Evolutionary conservation across 2,797 vertebrate genomes (phyloP), one percentile per base, ranked within the genome.

Genomic region (Enteromius treurensis): DNA sequence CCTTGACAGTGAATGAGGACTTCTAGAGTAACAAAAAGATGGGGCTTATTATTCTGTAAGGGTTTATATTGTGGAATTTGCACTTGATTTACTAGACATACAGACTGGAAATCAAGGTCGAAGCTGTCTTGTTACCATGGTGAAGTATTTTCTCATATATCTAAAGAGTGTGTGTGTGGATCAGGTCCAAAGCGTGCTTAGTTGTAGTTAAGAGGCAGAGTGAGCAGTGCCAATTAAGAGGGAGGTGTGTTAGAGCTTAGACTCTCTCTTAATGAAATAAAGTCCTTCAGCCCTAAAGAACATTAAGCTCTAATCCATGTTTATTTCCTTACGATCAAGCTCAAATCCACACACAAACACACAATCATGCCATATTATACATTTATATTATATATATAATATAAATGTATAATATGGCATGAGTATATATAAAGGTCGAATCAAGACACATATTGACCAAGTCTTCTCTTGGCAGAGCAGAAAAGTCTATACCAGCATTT

Each of bases 41-140:
- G 1, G 3, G 71, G 7, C 6, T 77, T 45, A 77, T 70, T 58
- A 77, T 83, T 69, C 51, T 23, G 17, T 15, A 26, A 60, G 23
- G 49, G 37, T 78, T 71, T 45, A 53, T 70, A 75, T 81, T 81
- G 10, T 51, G 2, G 53, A 80, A 83, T 53, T 47, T 73, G 62
- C 45, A 82, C 71, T 86, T 86, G 70, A 85, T 80, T 87, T 83
- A 83, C 53, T 37, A 80, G 80, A 83, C 53, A 77, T 86, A 86
- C 23, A 80, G 77, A 55, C 75, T 84, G 76, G 81, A 86, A 90
- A 84, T 87, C 87, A 88, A 87, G 85, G 88, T 81, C 73, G 55
- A 85, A 82, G 49, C 60, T 32, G 58, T 79, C 81, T 80, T 82
- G 83, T 87, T 86, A 80, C 86, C 87, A 86, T 86, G 85, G 87